These are phyloP conservation scores for Listronotus oregonensis DNA, from an alignment of 1,140 invertebrate genomes.

Conservation along the genomic window DNA sequence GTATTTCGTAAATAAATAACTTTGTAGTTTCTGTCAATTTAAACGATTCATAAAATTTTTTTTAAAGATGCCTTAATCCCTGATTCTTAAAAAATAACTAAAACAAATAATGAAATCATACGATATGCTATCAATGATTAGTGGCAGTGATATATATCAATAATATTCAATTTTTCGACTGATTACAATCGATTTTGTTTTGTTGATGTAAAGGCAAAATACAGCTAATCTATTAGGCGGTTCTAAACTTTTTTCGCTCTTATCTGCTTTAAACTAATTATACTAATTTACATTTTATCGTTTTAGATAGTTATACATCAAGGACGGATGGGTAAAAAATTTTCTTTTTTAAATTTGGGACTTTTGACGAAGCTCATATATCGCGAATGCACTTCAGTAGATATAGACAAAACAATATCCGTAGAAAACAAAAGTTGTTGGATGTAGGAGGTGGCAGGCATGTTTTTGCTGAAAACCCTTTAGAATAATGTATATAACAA, in stretches of 20 bases:
- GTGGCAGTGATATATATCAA: slow-evolving; percentile 50
- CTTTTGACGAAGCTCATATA: slow-evolving; percentile 29
- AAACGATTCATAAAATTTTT: no score
- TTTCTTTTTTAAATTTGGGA: slow-evolving; percentile 14
- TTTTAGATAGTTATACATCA: slow-evolving; percentile 38
- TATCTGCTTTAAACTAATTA: slow-evolving; percentile 7
- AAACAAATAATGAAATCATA: no score
- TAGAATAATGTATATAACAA: no score
- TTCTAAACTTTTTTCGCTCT: slow-evolving; percentile 5
- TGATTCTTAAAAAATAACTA: no score
- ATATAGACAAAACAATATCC: no score
- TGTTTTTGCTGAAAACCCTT: no score
- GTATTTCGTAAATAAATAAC: no score
- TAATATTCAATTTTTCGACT: slow-evolving; percentile 39
- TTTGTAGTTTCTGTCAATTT: no score
- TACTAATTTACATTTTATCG: slow-evolving; percentile 21
- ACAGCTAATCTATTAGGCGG: slow-evolving; percentile 43
- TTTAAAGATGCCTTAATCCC: no score
- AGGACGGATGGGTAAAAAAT: slow-evolving; percentile 43
- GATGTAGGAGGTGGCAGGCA: no score
- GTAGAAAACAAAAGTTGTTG: no score
- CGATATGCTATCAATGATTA: no score
- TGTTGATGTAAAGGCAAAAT: slow-evolving; percentile 50
- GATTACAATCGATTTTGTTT: slow-evolving; percentile 37
- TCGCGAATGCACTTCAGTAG: slow-evolving; percentile 8